Evolutionary conservation across 2,888 invertebrate species (phyloP), one percentile per base, ranked within the genome.

Genomic region (Thalpophila matura): DNA sequence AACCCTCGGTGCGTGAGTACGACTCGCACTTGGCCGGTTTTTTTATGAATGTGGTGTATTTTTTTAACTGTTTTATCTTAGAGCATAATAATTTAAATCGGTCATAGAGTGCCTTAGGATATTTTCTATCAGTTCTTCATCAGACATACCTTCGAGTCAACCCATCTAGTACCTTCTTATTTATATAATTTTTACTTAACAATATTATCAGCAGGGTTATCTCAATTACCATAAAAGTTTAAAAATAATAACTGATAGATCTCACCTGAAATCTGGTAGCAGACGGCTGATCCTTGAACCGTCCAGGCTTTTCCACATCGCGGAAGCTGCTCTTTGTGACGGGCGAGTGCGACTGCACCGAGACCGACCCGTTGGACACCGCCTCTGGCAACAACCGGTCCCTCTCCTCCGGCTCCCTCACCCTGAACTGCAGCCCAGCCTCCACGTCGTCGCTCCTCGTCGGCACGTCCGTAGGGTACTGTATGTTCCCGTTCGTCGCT

Each of bases 271-370:
- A 96, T 65, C 96, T 94, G 7, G 96, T 96, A 27, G 96, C 95
- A 20, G 96, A 96, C 3, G 96, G 96, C 35, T 93, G 94, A 78
- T 96, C 96, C 82, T 93, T 96, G 74, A 96, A 96, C 61, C 96
- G 89, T 0, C 96, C 96, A 0, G 96, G 96, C 84, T 96, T 96
- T 79, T 96, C 96, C 4, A 93, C 81, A 83, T 96, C 96, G 42
- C 96, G 94, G 82, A 96, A 96, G 85, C 96, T 96, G 82, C 96
- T 96, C 82, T 96, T 96, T 4, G 96, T 95, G 18, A 91, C 79
- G 0, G 89, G 87, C 1, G 88, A 86, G 58, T 78, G 86, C 1
- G 84, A 84, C 18, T 86, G 71, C 7, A 85, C 50, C 1, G 67
- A 29, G 2, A 78, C 73, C 0, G 73, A 79, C 0, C 85, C 88